These are phyloP conservation scores for Apantesis nais DNA, from an alignment of 2,888 invertebrate genomes.

Conservation along the genomic window DNA sequence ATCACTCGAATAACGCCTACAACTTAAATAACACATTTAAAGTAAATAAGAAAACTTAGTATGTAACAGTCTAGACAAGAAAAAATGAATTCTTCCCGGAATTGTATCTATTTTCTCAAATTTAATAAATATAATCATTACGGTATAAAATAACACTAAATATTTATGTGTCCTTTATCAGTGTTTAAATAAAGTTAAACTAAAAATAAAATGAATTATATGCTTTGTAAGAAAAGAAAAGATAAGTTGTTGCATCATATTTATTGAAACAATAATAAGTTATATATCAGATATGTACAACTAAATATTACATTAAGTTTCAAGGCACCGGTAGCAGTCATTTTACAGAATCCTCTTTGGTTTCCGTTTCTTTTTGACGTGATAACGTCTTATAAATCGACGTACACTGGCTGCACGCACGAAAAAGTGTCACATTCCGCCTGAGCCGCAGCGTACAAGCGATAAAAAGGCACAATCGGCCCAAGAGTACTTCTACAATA, in stretches of 20 bases:
- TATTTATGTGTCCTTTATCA: no score
- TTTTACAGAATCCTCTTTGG: constrained; percentile 40
- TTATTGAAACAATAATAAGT: constrained; percentile 19
- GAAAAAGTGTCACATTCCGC: no score
- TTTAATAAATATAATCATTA: neutral
- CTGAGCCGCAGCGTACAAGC: no score
- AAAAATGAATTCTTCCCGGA: neutral
- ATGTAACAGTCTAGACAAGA: neutral
- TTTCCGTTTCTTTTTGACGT: constrained; percentile 21
- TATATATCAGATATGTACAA: constrained; percentile 35
- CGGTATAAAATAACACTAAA: neutral
- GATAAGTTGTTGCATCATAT: neutral
- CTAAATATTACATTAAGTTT: constrained; percentile 25
- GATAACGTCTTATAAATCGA: no score
- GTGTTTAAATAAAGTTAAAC: no score
- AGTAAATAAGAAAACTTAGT: neutral
- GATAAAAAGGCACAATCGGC: no score
- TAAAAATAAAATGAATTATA: no score
- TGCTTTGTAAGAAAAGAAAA: neutral
- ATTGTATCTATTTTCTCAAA: neutral
- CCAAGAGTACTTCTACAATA: no score
- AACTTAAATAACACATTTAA: neutral
- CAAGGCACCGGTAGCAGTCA: constrained; percentile 31
- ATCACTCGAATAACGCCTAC: neutral
- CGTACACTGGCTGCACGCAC: no score